Percentiles rank a stretch among this genome's conserved stretches.
phyloP scores from a whole-genome alignment of 1,140 invertebrate species.

The Drosophila sechellia region DNA sequence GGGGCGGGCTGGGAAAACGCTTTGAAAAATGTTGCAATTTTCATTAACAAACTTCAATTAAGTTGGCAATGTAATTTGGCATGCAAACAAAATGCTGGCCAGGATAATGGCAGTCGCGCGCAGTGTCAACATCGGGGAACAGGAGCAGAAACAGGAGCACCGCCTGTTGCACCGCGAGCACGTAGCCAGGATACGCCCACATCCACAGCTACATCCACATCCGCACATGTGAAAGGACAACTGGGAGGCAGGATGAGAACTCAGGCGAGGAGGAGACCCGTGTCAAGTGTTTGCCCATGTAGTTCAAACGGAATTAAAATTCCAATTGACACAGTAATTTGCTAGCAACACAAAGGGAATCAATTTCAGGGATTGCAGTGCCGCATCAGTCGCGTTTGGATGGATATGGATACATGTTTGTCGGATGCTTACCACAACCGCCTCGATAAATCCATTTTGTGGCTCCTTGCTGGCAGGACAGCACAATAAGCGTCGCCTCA shows the following conservation, averaged over 20 bases:
- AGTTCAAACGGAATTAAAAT: constrained; percentile 84
- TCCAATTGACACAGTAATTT: constrained; percentile 83
- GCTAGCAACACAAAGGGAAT: constrained; percentile 78
- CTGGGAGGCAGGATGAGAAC: constrained; percentile 8
- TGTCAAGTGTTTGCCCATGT: constrained; percentile 79
- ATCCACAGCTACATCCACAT: constrained; percentile 2
- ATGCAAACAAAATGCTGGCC: constrained; percentile 77
- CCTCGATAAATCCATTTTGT: constrained; percentile 84
- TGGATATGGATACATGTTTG: constrained; percentile 65
- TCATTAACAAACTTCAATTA: constrained; percentile 82
- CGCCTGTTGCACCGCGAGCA: constrained; percentile 67
- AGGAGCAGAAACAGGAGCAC: too few species aligned
- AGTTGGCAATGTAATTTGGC: constrained; percentile 80
- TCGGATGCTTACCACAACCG: constrained; percentile 83
- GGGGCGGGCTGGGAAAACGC: constrained; percentile 23
- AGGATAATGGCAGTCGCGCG: constrained; percentile 70
- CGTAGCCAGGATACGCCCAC: constrained; percentile 43
- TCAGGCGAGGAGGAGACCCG: constrained; percentile 18
- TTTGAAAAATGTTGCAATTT: constrained; percentile 73
- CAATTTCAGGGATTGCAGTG: constrained; percentile 63
- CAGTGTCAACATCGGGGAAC: constrained; percentile 54
- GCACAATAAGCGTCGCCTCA: constrained; percentile 57
- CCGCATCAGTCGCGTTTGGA: constrained; percentile 29
- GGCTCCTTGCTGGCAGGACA: constrained; percentile 46
- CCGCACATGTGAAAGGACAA: constrained; percentile 32